A percentile compares a stretch with the other conserved stretches of the same genome.
These are phyloP conservation scores for Ceratoteleas bidentatus DNA, from an alignment of 1,140 invertebrate genomes.

Conservation along the genomic window DNA sequence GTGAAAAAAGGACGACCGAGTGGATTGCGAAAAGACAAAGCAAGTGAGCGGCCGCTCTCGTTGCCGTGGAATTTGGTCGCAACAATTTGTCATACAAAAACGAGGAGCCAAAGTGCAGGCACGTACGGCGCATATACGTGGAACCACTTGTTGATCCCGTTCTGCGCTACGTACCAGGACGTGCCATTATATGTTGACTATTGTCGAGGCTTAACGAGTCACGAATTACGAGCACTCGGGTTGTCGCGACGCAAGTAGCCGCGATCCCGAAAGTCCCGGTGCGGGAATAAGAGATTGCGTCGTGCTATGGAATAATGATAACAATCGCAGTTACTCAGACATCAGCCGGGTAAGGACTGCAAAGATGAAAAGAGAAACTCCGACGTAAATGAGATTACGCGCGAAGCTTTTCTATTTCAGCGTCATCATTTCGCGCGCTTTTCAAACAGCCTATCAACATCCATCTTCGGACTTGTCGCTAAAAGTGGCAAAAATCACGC, in stretches of 20 bases:
- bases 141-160: conserved; percentile 64
- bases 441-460: conserved; percentile 27
- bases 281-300: conserved; percentile 41
- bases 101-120: conserved; percentile 47
- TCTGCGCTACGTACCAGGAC: conserved; percentile 51
- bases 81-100: conserved; percentile 56
- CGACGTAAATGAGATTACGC: conserved; percentile 30
- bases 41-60: conserved; percentile 16
- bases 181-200: conserved; percentile 65
- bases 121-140: conserved; percentile 40
- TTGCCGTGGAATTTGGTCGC: conserved; percentile 35
- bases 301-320: conserved; percentile 51
- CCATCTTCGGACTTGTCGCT: conserved; percentile 21
- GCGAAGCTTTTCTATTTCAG: conserved; percentile 47
- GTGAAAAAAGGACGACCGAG: background rate
- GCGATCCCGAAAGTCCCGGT: conserved; percentile 39
- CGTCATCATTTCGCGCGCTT: conserved; percentile 12
- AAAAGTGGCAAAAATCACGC: conserved; percentile 3
- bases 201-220: conserved; percentile 65
- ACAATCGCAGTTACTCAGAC: conserved; percentile 49
- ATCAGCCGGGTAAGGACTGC: conserved; percentile 24
- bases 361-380: conserved; percentile 55
- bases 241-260: conserved; percentile 52
- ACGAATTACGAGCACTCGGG: conserved; percentile 57
- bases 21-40: conserved; percentile 12